Conservation (phyloP, 2,888 invertebrate species). For the Lochmaea crataegi region DNA sequence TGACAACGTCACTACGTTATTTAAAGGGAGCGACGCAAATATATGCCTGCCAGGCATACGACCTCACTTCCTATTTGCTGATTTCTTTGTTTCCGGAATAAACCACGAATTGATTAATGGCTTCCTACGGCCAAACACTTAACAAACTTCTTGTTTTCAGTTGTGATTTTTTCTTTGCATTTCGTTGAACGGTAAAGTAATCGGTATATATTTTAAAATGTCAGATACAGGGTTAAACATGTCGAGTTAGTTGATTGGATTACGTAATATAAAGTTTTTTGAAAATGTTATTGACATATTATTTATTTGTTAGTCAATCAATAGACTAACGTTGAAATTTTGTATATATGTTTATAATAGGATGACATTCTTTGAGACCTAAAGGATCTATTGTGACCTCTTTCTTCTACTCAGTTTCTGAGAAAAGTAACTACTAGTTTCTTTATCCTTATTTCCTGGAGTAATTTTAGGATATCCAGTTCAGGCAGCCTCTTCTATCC, state of each 20-base stretch:
- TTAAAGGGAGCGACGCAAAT: constrained; percentile 39
- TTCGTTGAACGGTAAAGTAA: constrained; percentile 1
- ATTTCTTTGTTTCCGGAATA: constrained; percentile 35
- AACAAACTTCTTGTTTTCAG: constrained; percentile 24
- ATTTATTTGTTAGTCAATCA: too few species aligned
- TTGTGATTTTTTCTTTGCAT: constrained; percentile 14
- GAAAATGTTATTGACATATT: too few species aligned
- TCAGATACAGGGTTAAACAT: constrained; percentile 2
- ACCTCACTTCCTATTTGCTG: constrained; percentile 29
- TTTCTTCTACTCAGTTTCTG: too few species aligned
- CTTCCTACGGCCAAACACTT: constrained; percentile 29
- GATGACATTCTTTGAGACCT: too few species aligned
- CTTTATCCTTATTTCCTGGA: too few species aligned
- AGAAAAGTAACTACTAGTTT: too few species aligned
- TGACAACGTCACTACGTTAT: constrained; percentile 50
- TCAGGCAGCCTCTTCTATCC: too few species aligned
- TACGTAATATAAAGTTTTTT: background rate
- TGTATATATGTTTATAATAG: too few species aligned
- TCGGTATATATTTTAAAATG: constrained; percentile 9
- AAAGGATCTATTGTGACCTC: too few species aligned
- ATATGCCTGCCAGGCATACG: constrained; percentile 29
- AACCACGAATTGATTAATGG: constrained; percentile 33
- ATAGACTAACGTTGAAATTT: too few species aligned
- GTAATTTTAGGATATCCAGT: too few species aligned
- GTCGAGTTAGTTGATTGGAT: background rate